These are phyloP conservation scores for Gavia stellata DNA, from an alignment of 2,113 vertebrate species.

Conservation along the genomic window DNA sequence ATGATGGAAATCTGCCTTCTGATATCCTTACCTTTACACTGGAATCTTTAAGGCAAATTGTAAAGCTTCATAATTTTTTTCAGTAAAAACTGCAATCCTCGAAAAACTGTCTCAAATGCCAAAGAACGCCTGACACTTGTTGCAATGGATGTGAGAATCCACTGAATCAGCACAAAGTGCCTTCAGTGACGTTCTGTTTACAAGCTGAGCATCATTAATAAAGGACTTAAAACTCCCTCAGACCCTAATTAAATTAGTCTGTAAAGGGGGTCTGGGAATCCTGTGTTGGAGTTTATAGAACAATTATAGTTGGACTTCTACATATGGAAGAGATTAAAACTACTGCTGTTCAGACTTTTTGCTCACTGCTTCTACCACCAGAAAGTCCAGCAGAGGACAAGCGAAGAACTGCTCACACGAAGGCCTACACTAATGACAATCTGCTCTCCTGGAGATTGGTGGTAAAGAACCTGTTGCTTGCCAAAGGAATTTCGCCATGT, in stretches of 20 bases:
- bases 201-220: background rate
- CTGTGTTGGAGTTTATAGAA: background rate
- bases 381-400: background rate
- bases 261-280: background rate
- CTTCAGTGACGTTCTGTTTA: background rate
- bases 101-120: background rate
- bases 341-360: background rate
- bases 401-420: background rate
- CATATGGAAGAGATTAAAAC: background rate
- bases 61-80: background rate
- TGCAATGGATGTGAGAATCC: background rate
- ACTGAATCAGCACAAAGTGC: background rate
- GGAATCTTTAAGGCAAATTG: background rate
- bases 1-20: background rate
- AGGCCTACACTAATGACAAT: background rate
- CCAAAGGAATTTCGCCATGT: background rate
- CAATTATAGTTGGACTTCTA: background rate
- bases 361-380: background rate
- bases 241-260: background rate
- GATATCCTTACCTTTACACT: background rate
- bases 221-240: background rate
- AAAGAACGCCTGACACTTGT: background rate
- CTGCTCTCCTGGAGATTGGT: background rate
- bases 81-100: background rate
- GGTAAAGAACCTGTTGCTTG: background rate